Conservation (phyloP, 1,140 invertebrate species). For the Sinonovacula constricta region DNA sequence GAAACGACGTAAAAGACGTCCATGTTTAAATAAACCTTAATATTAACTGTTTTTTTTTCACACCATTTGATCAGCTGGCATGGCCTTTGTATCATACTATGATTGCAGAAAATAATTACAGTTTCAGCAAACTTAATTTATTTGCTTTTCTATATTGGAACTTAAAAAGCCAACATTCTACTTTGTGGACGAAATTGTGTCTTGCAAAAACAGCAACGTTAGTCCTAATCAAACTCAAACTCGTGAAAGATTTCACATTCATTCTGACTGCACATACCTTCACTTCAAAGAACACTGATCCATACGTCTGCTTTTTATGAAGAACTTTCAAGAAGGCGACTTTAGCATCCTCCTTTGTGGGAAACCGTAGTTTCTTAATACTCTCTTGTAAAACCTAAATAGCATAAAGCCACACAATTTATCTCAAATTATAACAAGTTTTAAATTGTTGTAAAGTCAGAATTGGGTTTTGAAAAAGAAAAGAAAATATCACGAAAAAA, state of each 20-base stretch:
- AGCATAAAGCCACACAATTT: too few species aligned
- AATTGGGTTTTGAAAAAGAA: too few species aligned
- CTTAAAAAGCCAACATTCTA: not conserved
- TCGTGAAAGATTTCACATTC: not conserved
- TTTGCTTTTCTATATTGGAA: not conserved
- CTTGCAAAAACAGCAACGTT: not conserved
- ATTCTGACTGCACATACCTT: constrained; percentile 60
- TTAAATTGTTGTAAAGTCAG: too few species aligned
- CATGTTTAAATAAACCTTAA: too few species aligned
- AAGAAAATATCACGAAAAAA: too few species aligned
- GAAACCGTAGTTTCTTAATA: constrained; percentile 34
- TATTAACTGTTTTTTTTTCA: too few species aligned
- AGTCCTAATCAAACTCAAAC: not conserved
- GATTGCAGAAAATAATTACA: too few species aligned
- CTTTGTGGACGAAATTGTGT: not conserved
- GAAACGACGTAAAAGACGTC: too few species aligned
- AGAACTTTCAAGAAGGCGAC: constrained; percentile 59
- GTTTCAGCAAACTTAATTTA: not conserved
- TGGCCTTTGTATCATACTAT: too few species aligned
- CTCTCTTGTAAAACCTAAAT: constrained; percentile 21
- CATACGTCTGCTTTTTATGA: constrained; percentile 65
- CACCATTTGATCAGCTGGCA: too few species aligned
- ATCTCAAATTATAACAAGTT: too few species aligned
- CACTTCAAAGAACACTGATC: constrained; percentile 74
- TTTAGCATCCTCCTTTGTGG: constrained; percentile 62